Evolutionary conservation across 2,888 invertebrate genomes (phyloP).

Genomic region (Hydropsyche betteni): DNA sequence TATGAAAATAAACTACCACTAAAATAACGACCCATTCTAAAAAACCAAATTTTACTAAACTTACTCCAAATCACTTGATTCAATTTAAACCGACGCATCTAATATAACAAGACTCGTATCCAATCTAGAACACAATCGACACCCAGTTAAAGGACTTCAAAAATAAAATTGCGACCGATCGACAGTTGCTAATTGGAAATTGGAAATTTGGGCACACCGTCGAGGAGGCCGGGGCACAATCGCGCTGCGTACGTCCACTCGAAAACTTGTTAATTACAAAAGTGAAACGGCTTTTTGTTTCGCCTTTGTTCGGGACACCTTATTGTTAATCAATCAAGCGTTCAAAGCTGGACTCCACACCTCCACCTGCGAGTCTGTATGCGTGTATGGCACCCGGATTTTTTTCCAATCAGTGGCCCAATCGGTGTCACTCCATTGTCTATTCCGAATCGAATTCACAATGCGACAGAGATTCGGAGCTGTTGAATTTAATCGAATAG

Average conservation of each 20-base stretch:
- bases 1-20: too few relatives aligned
- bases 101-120: too few relatives aligned
- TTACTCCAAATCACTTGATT: too few relatives aligned
- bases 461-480: neutral
- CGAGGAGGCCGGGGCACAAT: neutral
- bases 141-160: too few relatives aligned
- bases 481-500: neutral
- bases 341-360: neutral
- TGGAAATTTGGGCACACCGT: neutral
- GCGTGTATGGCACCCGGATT: too few relatives aligned
- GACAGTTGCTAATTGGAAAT: slow-evolving; percentile 27
- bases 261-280: slow-evolving; percentile 27
- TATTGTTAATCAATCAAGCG: slow-evolving; percentile 23
- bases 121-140: too few relatives aligned
- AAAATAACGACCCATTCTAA: too few relatives aligned
- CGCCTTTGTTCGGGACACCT: slow-evolving; percentile 29
- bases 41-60: too few relatives aligned
- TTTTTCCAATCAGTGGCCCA: slow-evolving; percentile 6
- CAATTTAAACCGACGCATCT: too few relatives aligned
- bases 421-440: slow-evolving; percentile 15
- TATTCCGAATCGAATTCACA: slow-evolving; percentile 24
- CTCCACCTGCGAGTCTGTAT: neutral
- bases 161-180: slow-evolving; percentile 5
- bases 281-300: slow-evolving; percentile 26
- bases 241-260: neutral